phyloP scores from a whole-genome alignment of 2,888 invertebrate genomes.

The Rhabditoides inermis region DNA sequence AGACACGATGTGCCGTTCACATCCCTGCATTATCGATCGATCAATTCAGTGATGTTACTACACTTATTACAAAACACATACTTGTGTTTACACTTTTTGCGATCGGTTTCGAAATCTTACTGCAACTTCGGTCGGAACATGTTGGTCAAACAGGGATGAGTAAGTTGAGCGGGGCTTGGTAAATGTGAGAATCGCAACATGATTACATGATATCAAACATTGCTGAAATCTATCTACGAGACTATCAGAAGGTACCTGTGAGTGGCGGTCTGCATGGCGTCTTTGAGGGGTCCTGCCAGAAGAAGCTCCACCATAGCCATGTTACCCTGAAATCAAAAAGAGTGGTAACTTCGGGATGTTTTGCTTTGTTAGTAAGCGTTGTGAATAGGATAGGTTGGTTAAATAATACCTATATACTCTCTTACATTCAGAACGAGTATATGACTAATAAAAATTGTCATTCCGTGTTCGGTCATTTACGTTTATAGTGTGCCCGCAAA shows the following conservation, averaged over 20 bases:
- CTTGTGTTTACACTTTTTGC: background rate
- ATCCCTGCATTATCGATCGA: constrained; percentile 11
- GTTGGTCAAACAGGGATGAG: too few species aligned
- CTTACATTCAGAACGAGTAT: too few species aligned
- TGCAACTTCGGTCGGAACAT: too few species aligned
- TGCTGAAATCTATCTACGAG: constrained; percentile 7
- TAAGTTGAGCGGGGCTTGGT: too few species aligned
- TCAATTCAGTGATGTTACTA: background rate
- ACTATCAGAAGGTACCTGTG: constrained; percentile 7
- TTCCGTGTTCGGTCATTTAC: too few species aligned
- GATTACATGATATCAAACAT: too few species aligned
- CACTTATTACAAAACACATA: background rate
- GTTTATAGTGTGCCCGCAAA: too few species aligned
- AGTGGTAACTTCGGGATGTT: background rate
- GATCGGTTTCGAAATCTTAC: background rate
- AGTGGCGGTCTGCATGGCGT: constrained; percentile 16
- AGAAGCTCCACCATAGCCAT: constrained; percentile 17
- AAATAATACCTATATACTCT: too few species aligned
- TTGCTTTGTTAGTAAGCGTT: too few species aligned
- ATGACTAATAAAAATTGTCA: too few species aligned
- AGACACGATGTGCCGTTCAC: constrained; percentile 40
- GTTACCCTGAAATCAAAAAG: constrained; percentile 2
- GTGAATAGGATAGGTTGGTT: too few species aligned
- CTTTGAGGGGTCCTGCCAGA: constrained; percentile 17
- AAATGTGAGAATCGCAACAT: too few species aligned